Evolutionary conservation across 2,888 invertebrate species (phyloP), one percentile per base, ranked within the genome.

Genomic region (Pseudococcus jackbeardsleyi): DNA sequence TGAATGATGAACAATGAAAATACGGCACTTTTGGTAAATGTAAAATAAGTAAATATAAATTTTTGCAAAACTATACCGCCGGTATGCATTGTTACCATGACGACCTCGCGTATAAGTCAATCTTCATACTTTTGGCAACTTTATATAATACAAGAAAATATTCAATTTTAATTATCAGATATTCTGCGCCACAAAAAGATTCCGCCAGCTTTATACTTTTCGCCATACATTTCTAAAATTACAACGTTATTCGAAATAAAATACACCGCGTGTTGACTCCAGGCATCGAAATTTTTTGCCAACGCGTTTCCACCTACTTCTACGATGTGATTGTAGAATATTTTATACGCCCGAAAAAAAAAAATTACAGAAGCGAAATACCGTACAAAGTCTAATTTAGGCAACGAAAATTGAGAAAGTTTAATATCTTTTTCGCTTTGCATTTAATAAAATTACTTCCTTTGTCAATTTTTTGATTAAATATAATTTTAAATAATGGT

Each of bases 381-480:
- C 22, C 68, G 22, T 68, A 33, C 33, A 17, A 39, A 33, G 33
- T 33, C 72, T 72, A 72, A 72, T 72, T 72, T 72, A 72, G 33
- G 12, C 33, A 33, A 17, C 72, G 72, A 72, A 72, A 72, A 72
- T 33, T 72, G 72, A 72, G 72, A 72, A 72, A 72, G 72, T 72
- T 33, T 72, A 72, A 72, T 72, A 72, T 72, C 72, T 82, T 15
- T 82, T 82, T 82, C 79, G 19, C 46, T 82, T 82, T 82, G 79
- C 79, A 33, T 82, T 46, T 46, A 82, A 82, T 46, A 82, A 82
- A 82, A 82, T 82, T 82, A 82, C 79, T 82, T 82, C 46, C 46
- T 82, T 82, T 82, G 79, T 46, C 79, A 46, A 82, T 82, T 82
- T 82, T 82, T 82, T 82, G 79, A 82, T 82, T 82, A 82, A 82